A percentile compares a stretch with the other conserved stretches of the same genome.
Conservation (phyloP, 92 coral and sea anemone genomes). For the Paramuricea clavata region DNA sequence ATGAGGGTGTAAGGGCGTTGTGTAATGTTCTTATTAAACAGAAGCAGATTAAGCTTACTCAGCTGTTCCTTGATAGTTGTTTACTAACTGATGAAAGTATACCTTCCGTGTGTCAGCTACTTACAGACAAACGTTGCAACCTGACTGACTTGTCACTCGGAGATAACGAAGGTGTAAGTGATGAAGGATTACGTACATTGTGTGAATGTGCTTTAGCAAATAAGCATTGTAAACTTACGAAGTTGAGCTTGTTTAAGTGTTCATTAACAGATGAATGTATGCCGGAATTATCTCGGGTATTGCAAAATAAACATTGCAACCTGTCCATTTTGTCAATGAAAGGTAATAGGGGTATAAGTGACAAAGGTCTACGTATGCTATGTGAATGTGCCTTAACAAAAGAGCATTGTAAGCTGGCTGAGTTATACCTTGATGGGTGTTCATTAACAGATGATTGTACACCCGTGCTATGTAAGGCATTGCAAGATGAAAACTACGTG, state of each 20-base stretch:
- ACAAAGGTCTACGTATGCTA: constrained; percentile 17
- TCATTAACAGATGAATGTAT: background rate
- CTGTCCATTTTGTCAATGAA: constrained; percentile 10
- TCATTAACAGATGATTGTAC: background rate
- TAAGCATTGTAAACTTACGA: constrained; percentile 6
- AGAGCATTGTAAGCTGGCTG: constrained; percentile 28
- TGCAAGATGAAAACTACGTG: background rate
- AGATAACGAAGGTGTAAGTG: background rate
- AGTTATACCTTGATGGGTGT: background rate
- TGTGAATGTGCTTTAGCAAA: background rate
- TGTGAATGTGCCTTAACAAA: constrained; percentile 22
- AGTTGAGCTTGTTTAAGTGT: background rate
- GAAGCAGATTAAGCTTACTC: constrained; percentile 26
- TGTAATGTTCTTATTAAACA: background rate
- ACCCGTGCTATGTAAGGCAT: background rate
- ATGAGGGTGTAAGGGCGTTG: background rate
- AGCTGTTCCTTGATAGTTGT: constrained; percentile 25
- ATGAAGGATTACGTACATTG: background rate
- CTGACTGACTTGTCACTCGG: background rate
- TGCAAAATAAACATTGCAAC: background rate
- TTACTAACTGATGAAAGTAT: background rate
- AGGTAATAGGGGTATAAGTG: background rate
- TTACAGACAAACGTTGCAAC: constrained; percentile 3
- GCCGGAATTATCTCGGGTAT: background rate
- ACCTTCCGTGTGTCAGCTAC: background rate